Conservation (phyloP, 2,888 invertebrate genomes). For the Cantharis flavilabris region DNA sequence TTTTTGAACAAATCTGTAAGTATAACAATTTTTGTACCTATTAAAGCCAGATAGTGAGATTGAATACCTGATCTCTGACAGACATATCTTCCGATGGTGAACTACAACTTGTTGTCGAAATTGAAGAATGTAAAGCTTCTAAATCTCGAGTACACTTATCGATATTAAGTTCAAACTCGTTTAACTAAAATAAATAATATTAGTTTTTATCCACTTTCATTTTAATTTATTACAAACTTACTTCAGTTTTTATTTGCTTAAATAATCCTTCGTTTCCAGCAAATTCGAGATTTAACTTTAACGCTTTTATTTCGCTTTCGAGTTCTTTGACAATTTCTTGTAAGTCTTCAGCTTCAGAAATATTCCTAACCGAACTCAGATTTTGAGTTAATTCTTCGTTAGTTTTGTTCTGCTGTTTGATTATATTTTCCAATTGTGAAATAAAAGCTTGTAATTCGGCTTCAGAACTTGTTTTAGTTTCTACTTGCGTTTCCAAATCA, state of each 20-base stretch:
- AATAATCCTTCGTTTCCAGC: conserved; percentile 53
- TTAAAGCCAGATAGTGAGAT: background rate
- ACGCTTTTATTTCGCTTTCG: conserved; percentile 51
- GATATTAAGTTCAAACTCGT: conserved; percentile 69
- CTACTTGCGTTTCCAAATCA: conserved; percentile 76
- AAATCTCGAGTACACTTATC: conserved; percentile 73
- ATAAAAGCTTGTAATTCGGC: conserved; percentile 62
- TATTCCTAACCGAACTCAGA: conserved; percentile 58
- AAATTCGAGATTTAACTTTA: conserved; percentile 48
- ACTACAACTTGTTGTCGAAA: conserved; percentile 68
- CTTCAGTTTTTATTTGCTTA: conserved; percentile 55
- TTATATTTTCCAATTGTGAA: conserved; percentile 55
- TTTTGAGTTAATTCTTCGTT: conserved; percentile 62
- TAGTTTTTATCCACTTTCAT: background rate
- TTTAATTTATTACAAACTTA: conserved; percentile 33
- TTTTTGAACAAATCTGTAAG: conserved; percentile 47
- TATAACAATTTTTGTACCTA: background rate
- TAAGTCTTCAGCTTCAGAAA: conserved; percentile 51
- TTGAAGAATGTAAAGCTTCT: conserved; percentile 72
- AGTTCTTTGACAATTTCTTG: conserved; percentile 57
- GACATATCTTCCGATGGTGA: conserved; percentile 87
- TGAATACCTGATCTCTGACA: conserved; percentile 59
- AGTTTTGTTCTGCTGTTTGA: conserved; percentile 47
- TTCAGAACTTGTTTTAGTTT: conserved; percentile 68
- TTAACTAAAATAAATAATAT: conserved; percentile 53